phyloP scores from a whole-genome alignment of 2,888 invertebrate species.

The Conus canariensis region DNA sequence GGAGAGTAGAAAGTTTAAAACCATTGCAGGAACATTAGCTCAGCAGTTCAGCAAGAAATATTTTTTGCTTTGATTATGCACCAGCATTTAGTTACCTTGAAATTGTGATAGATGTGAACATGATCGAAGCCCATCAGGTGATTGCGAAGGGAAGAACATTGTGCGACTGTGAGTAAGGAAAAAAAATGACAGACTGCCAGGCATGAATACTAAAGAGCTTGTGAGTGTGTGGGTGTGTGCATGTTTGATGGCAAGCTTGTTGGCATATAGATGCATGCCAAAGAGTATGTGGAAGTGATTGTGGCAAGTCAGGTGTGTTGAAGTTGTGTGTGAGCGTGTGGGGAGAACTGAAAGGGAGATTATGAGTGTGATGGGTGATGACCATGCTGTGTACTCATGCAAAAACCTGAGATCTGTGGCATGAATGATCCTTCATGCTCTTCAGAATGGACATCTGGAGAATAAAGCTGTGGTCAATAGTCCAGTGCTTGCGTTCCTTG shows the following conservation, averaged over 20 bases:
- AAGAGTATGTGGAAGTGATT: background rate
- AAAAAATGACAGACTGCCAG: too few relatives aligned
- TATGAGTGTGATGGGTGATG: background rate
- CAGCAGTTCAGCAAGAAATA: background rate
- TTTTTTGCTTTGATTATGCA: background rate
- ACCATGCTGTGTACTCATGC: background rate
- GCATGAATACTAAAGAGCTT: too few relatives aligned
- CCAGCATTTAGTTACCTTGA: background rate
- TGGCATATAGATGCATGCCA: background rate
- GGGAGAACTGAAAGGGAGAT: background rate
- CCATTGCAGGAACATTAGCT: too few relatives aligned
- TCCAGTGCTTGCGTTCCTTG: background rate
- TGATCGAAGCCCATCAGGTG: conserved; percentile 1
- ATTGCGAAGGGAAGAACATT: background rate
- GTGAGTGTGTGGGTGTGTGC: background rate
- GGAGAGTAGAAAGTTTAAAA: too few relatives aligned
- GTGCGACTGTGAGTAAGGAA: too few relatives aligned
- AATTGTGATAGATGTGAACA: background rate
- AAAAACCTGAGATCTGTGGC: background rate
- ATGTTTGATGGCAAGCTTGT: background rate
- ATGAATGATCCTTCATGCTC: background rate
- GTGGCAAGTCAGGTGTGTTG: background rate
- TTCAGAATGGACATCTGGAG: background rate
- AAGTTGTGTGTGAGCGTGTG: background rate
- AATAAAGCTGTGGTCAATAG: conserved; percentile 18